Base-by-base conservation (phyloP, 2,888 invertebrate species). In the Rotaria macrura region DNA sequence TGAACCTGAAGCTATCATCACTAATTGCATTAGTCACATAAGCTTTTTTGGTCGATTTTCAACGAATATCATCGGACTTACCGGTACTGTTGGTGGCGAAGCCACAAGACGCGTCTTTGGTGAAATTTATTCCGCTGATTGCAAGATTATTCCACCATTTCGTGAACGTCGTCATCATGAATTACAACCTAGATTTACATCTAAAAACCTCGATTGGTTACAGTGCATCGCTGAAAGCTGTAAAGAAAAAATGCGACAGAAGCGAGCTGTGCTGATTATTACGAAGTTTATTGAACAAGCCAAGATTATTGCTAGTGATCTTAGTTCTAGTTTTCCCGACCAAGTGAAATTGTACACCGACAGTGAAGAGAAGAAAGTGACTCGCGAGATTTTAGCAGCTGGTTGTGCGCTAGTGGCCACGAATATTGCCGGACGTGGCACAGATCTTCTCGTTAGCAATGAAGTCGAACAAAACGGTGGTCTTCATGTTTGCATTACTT, bases 91-190 rank as follows among this genome's bases (percentile, higher is more conserved):
- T 20, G 88, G 88, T 17, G 85, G 85, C 7, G 55, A 88, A 25
- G 87, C 86, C 0, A 90, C 90, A 86, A 87, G 89, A 85, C 87
- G 89, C n/a, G 87, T 91, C 43, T 85, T 88, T 5, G 23, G 52
- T 12, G 85, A 57, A n/a, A 57, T 47, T 9, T 87, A 87, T 84
- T 47, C 84, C 2, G 85, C 87, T 12, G 65, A 87, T 40, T 47
- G n/a, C 43, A 12, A 83, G 6, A 85, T 83, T 25, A 87, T 88
- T 57, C 88, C 88, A 49, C 84, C 87, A n/a, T 84, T 84, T 52
- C 55, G 54, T 52, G 34, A 79, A 34, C 86, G 85, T 54, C 79
- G 85, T 23, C 54, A 79, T 34, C 85, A 87, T 84, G 65, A 85
- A 43, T 47, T 54, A 84, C 74, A n/a, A 23, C 9, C 55, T 23